phyloP scores from a whole-genome alignment of 2,797 vertebrate species.

The Microtus agrestis region DNA sequence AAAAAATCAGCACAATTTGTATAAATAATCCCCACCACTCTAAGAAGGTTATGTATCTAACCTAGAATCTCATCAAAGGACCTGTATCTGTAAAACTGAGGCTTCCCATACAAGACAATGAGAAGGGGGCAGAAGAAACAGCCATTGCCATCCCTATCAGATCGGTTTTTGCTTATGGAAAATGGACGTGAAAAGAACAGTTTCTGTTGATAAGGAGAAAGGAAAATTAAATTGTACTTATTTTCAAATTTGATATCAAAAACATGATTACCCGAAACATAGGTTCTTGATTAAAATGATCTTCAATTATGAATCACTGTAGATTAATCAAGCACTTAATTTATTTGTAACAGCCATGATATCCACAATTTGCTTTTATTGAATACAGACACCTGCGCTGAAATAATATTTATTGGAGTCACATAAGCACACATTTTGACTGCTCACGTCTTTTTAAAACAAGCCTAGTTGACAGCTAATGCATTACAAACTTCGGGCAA shows the following conservation, averaged over 20 bases:
- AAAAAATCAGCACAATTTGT: conserved; percentile 75
- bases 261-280: conserved; percentile 47
- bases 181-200: conserved; percentile 47
- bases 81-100: conserved; percentile 47
- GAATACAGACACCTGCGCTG: conserved; percentile 84
- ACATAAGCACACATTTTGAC: conserved; percentile 58
- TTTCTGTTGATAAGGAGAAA: conserved; percentile 43
- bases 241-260: conserved; percentile 76
- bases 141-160: not conserved
- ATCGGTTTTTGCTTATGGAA: conserved; percentile 72
- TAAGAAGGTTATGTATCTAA: conserved; percentile 68
- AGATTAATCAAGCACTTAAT: conserved; percentile 69
- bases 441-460: conserved; percentile 61
- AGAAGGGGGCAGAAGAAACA: conserved; percentile 40
- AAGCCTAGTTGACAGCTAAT: conserved; percentile 64
- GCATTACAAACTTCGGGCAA: conserved; percentile 71
- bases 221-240: conserved; percentile 64
- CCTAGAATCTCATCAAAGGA: conserved; percentile 67
- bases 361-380: conserved; percentile 75
- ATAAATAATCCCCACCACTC: conserved; percentile 68
- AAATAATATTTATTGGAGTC: conserved; percentile 73
- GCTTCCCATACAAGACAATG: conserved; percentile 39
- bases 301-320: conserved; percentile 59
- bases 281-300: conserved; percentile 71
- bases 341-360: conserved; percentile 71